Evolutionary conservation across 2,888 invertebrate genomes (phyloP).

Genomic region (Epinotia bilunana): DNA sequence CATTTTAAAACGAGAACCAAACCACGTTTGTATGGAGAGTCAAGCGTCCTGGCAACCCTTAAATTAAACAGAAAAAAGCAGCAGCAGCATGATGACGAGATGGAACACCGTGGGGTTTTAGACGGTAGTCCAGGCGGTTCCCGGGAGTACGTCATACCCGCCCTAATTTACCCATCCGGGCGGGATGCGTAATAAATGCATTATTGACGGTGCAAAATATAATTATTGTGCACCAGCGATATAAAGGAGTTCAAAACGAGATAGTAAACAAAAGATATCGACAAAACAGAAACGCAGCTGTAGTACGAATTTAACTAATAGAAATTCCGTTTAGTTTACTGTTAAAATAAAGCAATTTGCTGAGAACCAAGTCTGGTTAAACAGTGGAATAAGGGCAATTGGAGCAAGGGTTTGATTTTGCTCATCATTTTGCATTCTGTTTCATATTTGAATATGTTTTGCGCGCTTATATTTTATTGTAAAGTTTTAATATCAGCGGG

Average conservation of each 20-base stretch:
- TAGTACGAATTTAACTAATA: constrained; percentile 8
- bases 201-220: not conserved
- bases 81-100: no score
- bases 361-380: constrained; percentile 8
- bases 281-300: not conserved
- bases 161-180: no score
- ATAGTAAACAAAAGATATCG: not conserved
- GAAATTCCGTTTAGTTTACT: constrained; percentile 7
- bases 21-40: no score
- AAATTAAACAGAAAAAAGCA: no score
- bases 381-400: not conserved
- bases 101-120: no score
- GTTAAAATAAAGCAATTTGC: constrained; percentile 18
- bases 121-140: no score
- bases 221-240: no score
- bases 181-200: not conserved
- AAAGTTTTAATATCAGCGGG: no score
- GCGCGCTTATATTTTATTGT: no score
- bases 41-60: no score
- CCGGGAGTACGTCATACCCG: no score
- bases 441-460: not conserved
- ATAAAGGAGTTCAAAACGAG: not conserved
- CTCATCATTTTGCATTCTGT: not conserved
- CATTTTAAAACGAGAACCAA: no score
- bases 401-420: not conserved